Evolutionary conservation across 2,113 vertebrate genomes (phyloP), one percentile per base, ranked within the genome.

Genomic region (Etheostoma spectabile): DNA sequence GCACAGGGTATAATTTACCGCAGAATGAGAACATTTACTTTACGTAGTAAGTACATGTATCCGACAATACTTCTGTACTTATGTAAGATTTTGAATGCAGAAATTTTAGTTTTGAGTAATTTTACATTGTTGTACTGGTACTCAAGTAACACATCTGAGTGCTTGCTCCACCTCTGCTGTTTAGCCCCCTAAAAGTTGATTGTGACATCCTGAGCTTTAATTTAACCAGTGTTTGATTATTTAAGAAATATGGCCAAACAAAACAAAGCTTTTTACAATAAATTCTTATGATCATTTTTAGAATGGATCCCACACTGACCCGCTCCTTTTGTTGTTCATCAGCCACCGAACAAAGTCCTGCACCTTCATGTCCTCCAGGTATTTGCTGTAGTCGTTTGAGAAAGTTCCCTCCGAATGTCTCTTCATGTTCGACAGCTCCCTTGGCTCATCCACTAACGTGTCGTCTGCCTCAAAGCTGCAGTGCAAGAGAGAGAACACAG

Each of bases 331-430:
- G 88, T 95, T 96, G 94, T 95, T 97, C 97, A 99, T 97, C 92
- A 99, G 92, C 98, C 98, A 99, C 38, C 96, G 95, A 64, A 99
- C 96, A 22, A 99, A 99, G 91, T 99, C 97, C 90, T 99, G 96
- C 38, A 97, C 97, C 71, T 96, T 95, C 79, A 94, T 95, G 38
- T 96, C 96, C 94, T 99, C 97, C 96, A 99, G 94, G 80, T 97
- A 99, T 91, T 97, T 99, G 96, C 97, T 99, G 93, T 99, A 99
- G 92, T 99, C 98, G 49, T 98, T 99, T 72, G 98, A 98, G 93
- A 99, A 99, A 0, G 97, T 99, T 68, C 98, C 98, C 91, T 99
- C 98, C 2, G 98, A 99, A 75, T 99, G 98, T 79, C 98, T 96
- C 91, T 98, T 99, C 86, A 93, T 94, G 92, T 95, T 94, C 4